Evolutionary conservation across 2,888 invertebrate species (phyloP).

Genomic region (Isoperla grammatica): DNA sequence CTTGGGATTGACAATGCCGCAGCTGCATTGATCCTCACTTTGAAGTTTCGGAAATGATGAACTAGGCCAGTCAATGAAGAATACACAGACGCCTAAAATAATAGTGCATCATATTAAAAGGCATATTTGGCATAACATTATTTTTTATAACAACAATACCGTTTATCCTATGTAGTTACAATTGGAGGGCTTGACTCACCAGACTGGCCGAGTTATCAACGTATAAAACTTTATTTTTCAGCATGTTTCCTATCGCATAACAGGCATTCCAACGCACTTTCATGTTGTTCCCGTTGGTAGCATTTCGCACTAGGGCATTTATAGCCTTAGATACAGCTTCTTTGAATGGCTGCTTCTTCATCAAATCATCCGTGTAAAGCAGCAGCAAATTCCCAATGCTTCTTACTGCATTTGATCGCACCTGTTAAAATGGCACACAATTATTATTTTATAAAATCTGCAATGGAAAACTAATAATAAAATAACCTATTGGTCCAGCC

Average conservation of each 20-base stretch:
- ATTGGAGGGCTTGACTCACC: no score
- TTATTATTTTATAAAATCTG: no score
- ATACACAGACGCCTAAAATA: constrained; percentile 56
- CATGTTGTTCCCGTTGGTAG: constrained; percentile 65
- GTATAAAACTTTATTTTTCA: constrained; percentile 50
- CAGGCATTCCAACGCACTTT: constrained; percentile 91
- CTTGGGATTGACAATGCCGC: constrained; percentile 60
- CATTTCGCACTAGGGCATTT: constrained; percentile 61
- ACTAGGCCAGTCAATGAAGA: constrained; percentile 59
- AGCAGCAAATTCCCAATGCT: constrained; percentile 75
- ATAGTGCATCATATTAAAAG: neutral
- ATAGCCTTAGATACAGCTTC: constrained; percentile 48
- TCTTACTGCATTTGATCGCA: constrained; percentile 69
- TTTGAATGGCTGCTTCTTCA: constrained; percentile 50
- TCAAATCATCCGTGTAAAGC: constrained; percentile 51
- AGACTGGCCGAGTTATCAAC: constrained; percentile 48
- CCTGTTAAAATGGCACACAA: constrained; percentile 30
- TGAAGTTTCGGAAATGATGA: constrained; percentile 73
- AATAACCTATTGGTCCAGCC: no score
- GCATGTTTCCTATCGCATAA: constrained; percentile 74
- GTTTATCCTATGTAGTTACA: no score
- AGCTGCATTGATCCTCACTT: constrained; percentile 85
- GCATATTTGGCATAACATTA: no score
- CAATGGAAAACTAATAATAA: no score
- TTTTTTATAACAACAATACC: no score